Percentiles rank a stretch among this genome's conserved stretches.
Evolutionary conservation across 2,113 vertebrate genomes (phyloP).

Genomic region (Emydura subglobosa): DNA sequence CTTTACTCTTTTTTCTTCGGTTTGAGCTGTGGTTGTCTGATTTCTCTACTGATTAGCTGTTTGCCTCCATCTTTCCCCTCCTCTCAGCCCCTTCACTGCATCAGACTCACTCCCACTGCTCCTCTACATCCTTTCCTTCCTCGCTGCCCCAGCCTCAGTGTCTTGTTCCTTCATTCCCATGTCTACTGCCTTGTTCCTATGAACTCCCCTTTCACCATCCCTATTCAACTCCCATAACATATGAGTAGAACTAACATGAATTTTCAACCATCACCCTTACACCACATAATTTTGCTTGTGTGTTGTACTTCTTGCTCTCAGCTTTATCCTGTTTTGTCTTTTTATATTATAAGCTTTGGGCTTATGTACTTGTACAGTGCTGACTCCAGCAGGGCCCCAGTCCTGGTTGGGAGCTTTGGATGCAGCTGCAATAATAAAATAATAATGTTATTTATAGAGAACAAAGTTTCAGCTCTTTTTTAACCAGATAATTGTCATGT

Average conservation of each 20-base stretch:
- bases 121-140: background rate
- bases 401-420: background rate
- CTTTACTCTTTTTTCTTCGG: background rate
- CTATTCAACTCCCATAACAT: background rate
- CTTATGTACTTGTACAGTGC: background rate
- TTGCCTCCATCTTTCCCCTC: background rate
- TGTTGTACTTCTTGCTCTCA: background rate
- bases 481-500: background rate
- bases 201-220: fast-evolving
- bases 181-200: background rate
- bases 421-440: background rate
- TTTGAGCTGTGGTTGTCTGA: background rate
- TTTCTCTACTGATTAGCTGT: background rate
- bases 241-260: background rate
- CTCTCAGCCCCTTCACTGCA: background rate
- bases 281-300: background rate
- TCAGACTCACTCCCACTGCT: background rate
- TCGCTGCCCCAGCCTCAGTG: background rate
- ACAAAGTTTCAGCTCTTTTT: background rate
- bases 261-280: background rate
- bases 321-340: background rate
- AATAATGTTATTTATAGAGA: background rate
- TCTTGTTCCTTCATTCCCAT: background rate
- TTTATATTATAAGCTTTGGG: background rate
- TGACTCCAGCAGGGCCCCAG: background rate